Base-by-base conservation (phyloP, 2,797 vertebrate species). In the Cirrhinus mrigala region DNA sequence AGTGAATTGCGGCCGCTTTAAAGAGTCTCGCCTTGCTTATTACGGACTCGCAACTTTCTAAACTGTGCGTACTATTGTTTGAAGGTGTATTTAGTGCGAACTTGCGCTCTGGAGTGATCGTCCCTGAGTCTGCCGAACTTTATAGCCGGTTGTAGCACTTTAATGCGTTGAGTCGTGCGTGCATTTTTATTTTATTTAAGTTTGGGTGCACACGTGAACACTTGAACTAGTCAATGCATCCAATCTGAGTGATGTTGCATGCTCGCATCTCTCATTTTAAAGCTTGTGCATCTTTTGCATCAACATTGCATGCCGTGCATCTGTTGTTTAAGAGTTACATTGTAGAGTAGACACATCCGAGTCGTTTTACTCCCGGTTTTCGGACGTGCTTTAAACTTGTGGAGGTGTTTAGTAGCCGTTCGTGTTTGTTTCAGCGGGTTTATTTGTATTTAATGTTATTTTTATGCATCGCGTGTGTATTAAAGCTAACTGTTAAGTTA, bases 41-140 rank as follows among this genome's bases (percentile, higher is more conserved):
- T 20, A 91, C 91, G 90, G 90, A 91, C 91, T 90, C 86, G 76
- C 90, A 94, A 95, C 95, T 96, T 95, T 95, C 90, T 90, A 88
- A 94, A 94, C 90, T 94, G 73, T 60, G 90, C 90, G 70, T 69
- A 80, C 87, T 91, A 90, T 94, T 92, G 93, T 94, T 94, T 93
- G 84, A 92, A 94, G 90, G 89, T 92, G 90, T 75, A 87, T 84
- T 76, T 85, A 69, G 86, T 77, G 74, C 77, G 81, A 87, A 89
- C 89, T 91, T 83, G 92, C 92, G 87, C 89, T 89, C 86, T 85
- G 85, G 77, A 75, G 84, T 73, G 87, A 86, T 85, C 24, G 24
- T 50, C 27, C 75, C 81, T 87, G 91, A 92, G 85, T 79, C 88
- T 90, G 86, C 85, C 85, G 66, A 94, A 94, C 90, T 93, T 94